Evolutionary conservation across 2,888 invertebrate species (phyloP).

Genomic region (Poecilobothrus nobilitatus): DNA sequence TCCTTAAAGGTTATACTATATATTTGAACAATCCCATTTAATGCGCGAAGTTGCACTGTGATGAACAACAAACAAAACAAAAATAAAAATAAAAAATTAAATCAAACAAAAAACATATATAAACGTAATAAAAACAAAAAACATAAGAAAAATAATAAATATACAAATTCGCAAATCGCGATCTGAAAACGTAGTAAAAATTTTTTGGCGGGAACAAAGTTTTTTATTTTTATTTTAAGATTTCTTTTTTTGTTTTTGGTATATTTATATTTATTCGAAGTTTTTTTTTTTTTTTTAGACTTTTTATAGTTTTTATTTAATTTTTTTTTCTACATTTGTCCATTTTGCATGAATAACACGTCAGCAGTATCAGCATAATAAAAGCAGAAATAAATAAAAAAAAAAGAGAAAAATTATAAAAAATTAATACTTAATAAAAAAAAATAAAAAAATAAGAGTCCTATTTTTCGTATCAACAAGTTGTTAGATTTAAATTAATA

Average conservation of each 20-base stretch:
- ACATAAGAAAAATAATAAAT: not conserved
- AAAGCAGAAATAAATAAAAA: not conserved
- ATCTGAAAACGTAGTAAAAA: not conserved
- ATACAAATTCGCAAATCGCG: not conserved
- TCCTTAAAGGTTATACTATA: not conserved
- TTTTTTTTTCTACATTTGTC: too few species aligned
- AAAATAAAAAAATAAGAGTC: too few species aligned
- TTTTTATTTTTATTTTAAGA: not conserved
- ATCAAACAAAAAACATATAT: not conserved
- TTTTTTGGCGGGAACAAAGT: not conserved
- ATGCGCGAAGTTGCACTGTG: not conserved
- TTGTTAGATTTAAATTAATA: not conserved
- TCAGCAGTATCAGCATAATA: not conserved
- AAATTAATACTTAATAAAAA: too few species aligned
- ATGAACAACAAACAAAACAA: not conserved
- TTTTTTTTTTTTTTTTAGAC: not conserved
- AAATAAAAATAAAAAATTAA: not conserved
- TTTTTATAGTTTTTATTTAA: too few species aligned
- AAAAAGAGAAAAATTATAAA: not conserved
- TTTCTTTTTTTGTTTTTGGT: not conserved
- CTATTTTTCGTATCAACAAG: not conserved
- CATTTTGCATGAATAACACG: conserved; percentile 2
- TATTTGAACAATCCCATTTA: not conserved
- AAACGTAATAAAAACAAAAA: not conserved
- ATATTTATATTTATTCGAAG: not conserved